These are phyloP conservation scores for Ceratosolen fusciceps DNA, from an alignment of 1,140 invertebrate species.

Conservation along the genomic window DNA sequence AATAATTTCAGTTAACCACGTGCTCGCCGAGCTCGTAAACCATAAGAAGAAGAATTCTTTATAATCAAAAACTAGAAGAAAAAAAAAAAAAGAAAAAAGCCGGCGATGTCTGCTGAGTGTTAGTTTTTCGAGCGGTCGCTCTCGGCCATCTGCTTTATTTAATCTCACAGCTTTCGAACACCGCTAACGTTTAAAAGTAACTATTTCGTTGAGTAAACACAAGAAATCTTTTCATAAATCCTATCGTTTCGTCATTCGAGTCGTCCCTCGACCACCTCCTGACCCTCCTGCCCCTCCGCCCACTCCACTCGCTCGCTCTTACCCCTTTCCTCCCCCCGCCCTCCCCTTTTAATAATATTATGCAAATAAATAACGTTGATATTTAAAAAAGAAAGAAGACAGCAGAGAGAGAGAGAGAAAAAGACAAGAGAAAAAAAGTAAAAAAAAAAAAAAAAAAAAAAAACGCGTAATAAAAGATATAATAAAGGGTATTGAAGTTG, in stretches of 20 bases:
- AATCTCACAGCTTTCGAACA: neutral
- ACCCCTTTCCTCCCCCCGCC: neutral
- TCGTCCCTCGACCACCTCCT: neutral
- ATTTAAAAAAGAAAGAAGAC: neutral
- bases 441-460: too few relatives aligned
- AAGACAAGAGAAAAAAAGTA: too few relatives aligned
- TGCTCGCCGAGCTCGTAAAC: neutral
- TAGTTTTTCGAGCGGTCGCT: slow-evolving; percentile 28
- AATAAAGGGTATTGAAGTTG: neutral
- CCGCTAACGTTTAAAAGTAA: slow-evolving; percentile 22
- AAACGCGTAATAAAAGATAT: too few relatives aligned
- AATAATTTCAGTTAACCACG: neutral
- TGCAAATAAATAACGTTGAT: slow-evolving; percentile 20
- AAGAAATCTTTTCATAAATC: slow-evolving; percentile 37
- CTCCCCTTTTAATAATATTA: neutral
- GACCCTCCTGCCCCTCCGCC: neutral
- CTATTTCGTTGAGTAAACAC: slow-evolving; percentile 39
- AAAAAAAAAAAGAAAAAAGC: too few relatives aligned
- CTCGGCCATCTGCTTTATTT: slow-evolving; percentile 45
- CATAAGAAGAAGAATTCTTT: slow-evolving; percentile 36
- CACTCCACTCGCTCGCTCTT: neutral
- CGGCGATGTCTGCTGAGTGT: slow-evolving; percentile 30
- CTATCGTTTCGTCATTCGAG: neutral
- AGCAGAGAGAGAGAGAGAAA: neutral
- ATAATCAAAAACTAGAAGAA: too few relatives aligned